These are phyloP conservation scores for Scaptodrosophila latifasciaeformis DNA, from an alignment of 2,888 invertebrate genomes.

Conservation along the genomic window DNA sequence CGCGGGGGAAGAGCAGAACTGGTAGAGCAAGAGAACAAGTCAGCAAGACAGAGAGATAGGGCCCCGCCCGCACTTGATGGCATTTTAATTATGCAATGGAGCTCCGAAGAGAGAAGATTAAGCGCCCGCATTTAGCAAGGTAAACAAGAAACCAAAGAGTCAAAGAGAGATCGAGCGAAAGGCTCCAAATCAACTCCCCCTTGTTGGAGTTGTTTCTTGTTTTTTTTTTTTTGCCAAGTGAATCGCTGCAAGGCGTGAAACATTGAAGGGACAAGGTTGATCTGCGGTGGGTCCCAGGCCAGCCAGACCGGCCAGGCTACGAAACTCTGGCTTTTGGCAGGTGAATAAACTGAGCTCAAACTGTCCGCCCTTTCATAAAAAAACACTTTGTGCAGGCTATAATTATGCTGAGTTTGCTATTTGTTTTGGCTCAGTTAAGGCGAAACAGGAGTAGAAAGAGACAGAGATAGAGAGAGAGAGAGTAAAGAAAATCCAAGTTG, in stretches of 20 bases:
- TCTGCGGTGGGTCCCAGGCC: slow-evolving; percentile 10
- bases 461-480: too few species aligned
- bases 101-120: slow-evolving; percentile 12
- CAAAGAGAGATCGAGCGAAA: too few species aligned
- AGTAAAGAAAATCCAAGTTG: background rate
- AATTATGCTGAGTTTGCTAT: slow-evolving; percentile 70
- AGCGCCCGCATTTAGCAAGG: slow-evolving; percentile 41
- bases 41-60: too few species aligned
- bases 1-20: too few species aligned
- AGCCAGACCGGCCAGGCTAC: background rate
- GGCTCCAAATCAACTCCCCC: background rate
- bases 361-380: slow-evolving; percentile 71
- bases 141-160: slow-evolving; percentile 29
- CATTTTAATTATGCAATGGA: slow-evolving; percentile 70
- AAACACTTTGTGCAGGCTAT: slow-evolving; percentile 63
- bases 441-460: background rate
- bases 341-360: slow-evolving; percentile 71
- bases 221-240: slow-evolving; percentile 49
- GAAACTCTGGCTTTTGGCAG: slow-evolving; percentile 42
- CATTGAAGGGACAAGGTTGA: slow-evolving; percentile 32
- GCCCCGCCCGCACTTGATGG: slow-evolving; percentile 57
- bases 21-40: too few species aligned
- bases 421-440: slow-evolving; percentile 55
- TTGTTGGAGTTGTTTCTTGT: background rate
- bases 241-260: slow-evolving; percentile 73